A percentile compares a stretch with the other conserved stretches of the same genome.
These are phyloP conservation scores for Asteroscopus sphinx DNA, from an alignment of 2,888 invertebrate species.

Conservation along the genomic window DNA sequence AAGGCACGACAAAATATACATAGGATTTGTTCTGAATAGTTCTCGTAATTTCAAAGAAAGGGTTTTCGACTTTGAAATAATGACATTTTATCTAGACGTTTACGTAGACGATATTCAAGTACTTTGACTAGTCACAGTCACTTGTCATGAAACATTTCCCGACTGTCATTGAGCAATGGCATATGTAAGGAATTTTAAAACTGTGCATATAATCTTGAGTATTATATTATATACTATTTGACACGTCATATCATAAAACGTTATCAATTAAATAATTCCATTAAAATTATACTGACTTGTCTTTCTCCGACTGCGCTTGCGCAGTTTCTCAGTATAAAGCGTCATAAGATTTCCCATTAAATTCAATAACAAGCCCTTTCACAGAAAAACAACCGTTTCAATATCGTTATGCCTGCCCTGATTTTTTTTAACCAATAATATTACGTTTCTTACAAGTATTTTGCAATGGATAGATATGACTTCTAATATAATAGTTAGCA, in stretches of 20 bases:
- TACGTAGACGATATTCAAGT: slow-evolving; percentile 3
- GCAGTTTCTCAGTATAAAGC: background rate
- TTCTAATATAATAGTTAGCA: slow-evolving; percentile 8
- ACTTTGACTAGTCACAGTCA: background rate
- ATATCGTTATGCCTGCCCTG: no score
- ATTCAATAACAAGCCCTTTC: background rate
- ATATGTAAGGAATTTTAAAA: slow-evolving; percentile 45
- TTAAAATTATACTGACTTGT: background rate
- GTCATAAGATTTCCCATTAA: background rate
- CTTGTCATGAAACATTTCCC: slow-evolving; percentile 23
- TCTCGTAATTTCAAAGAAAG: no score
- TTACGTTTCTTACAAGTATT: no score
- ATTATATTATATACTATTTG: slow-evolving; percentile 14
- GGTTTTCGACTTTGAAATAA: slow-evolving; percentile 2
- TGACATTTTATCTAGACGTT: slow-evolving; percentile 4
- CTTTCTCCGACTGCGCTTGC: background rate
- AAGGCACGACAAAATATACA: no score
- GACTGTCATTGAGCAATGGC: slow-evolving; percentile 36
- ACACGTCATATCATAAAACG: slow-evolving; percentile 16
- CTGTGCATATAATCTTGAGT: slow-evolving; percentile 23
- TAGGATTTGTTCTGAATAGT: no score
- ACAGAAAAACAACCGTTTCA: background rate
- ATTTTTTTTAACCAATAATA: no score
- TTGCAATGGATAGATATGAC: slow-evolving; percentile 8
- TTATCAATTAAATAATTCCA: slow-evolving; percentile 16